These are phyloP conservation scores for Diplodus sargus DNA, from an alignment of 2,797 vertebrate species.

Conservation along the genomic window DNA sequence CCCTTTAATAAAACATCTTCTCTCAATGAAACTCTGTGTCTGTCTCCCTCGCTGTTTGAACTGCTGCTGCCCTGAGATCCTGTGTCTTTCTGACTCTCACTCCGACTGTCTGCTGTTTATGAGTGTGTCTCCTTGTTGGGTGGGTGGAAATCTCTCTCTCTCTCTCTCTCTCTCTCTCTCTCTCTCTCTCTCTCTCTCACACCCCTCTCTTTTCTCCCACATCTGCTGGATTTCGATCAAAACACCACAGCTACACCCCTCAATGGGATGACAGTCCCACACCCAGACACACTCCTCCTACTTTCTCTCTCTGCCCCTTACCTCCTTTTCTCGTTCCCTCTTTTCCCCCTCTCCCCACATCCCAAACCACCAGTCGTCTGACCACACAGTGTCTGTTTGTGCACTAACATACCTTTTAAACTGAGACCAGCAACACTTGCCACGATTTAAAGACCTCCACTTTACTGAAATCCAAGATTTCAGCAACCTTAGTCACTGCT, in stretches of 20 bases:
- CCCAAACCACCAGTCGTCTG: conserved; percentile 66
- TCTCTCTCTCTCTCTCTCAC: conserved; percentile 53
- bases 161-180: conserved; percentile 56
- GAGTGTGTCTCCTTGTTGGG: conserved; percentile 84
- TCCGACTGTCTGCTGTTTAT: conserved; percentile 83
- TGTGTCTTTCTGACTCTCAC: conserved; percentile 78
- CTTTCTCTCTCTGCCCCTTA: conserved; percentile 68
- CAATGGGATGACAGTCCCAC: conserved; percentile 79
- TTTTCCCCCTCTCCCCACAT: conserved; percentile 58
- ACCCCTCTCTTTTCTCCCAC: conserved; percentile 76
- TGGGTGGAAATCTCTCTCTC: conserved; percentile 84
- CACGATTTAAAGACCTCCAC: conserved; percentile 33
- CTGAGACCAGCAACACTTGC: conserved; percentile 44
- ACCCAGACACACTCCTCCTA: conserved; percentile 78
- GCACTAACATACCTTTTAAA: conserved; percentile 66
- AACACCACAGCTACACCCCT: conserved; percentile 82
- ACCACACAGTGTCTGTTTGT: conserved; percentile 75
- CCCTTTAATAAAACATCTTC: conserved; percentile 74
- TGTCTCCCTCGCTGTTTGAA: conserved; percentile 65
- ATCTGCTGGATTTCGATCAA: conserved; percentile 83
- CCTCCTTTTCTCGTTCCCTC: conserved; percentile 59
- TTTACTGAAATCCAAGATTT: conserved; percentile 47
- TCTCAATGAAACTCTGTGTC: conserved; percentile 71
- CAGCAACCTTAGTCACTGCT: conserved; percentile 28
- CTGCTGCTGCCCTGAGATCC: conserved; percentile 75